Conservation (phyloP, 2,888 invertebrate species). For the Nomada goodeniana region DNA sequence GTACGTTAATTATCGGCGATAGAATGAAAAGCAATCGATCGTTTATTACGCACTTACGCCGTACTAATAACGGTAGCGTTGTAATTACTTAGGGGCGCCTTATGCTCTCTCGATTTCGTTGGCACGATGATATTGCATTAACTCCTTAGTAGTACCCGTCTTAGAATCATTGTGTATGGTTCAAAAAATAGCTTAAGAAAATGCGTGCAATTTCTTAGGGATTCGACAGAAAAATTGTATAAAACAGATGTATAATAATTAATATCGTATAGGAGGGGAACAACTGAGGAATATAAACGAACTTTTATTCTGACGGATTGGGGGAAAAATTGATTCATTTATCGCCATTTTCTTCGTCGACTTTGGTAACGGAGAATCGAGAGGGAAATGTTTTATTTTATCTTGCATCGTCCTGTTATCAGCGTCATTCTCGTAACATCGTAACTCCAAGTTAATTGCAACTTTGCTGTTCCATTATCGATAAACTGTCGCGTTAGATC, state of each 20-base stretch:
- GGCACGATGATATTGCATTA: too few species aligned
- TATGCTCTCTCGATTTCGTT: not conserved
- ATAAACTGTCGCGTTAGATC: not conserved
- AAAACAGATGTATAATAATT: not conserved
- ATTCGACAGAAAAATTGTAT: not conserved
- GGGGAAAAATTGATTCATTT: constrained; percentile 46
- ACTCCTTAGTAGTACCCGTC: too few species aligned
- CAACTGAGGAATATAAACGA: constrained; percentile 3
- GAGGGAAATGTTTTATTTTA: constrained; percentile 20
- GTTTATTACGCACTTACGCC: constrained; percentile 57
- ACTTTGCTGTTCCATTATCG: not conserved
- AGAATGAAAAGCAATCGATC: constrained; percentile 55
- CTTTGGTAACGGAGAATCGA: constrained; percentile 8
- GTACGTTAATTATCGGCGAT: constrained; percentile 54
- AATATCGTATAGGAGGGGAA: not conserved
- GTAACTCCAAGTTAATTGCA: constrained; percentile 17
- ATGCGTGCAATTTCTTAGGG: too few species aligned
- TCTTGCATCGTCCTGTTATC: constrained; percentile 24
- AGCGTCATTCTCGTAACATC: constrained; percentile 15
- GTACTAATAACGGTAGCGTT: constrained; percentile 52
- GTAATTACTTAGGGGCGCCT: constrained; percentile 47
- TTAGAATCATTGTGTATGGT: too few species aligned
- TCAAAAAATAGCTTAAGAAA: too few species aligned
- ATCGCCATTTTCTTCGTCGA: constrained; percentile 32
- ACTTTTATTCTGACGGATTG: constrained; percentile 30